phyloP scores from a whole-genome alignment of 2,113 vertebrate genomes.

The Aythya baeri region DNA sequence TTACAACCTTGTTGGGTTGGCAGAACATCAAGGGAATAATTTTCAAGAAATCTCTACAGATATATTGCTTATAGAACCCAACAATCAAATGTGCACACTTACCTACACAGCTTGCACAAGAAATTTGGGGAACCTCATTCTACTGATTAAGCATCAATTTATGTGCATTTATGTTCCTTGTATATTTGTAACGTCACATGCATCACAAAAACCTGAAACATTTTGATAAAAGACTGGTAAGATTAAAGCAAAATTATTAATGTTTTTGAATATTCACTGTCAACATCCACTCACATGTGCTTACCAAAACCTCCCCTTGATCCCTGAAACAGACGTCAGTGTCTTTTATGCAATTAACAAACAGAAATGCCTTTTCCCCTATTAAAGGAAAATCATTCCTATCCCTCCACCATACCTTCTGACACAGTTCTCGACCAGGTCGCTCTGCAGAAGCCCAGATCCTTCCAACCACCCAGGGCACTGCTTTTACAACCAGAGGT shows the following conservation, averaged over 20 bases:
- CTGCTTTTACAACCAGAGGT: not conserved
- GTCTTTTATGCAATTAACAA: not conserved
- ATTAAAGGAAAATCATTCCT: not conserved
- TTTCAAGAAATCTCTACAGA: not conserved
- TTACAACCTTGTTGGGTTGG: not conserved
- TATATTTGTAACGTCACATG: not conserved
- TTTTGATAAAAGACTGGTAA: not conserved
- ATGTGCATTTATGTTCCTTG: not conserved
- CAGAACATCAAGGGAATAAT: not conserved
- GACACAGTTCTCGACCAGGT: not conserved
- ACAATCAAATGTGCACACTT: not conserved
- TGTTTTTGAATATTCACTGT: not conserved
- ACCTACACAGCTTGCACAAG: not conserved
- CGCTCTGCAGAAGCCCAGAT: not conserved
- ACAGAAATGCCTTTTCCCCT: not conserved
- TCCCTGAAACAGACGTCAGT: not conserved
- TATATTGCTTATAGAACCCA: not conserved
- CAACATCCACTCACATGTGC: not conserved
- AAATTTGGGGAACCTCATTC: not conserved
- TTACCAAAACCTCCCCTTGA: not conserved
- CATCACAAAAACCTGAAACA: not conserved
- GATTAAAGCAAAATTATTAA: not conserved
- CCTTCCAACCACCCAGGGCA: not conserved
- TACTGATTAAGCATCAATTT: not conserved
- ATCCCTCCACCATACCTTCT: not conserved